Evolutionary conservation across 2,888 invertebrate species (phyloP).

Genomic region (Agrotis ipsilon): DNA sequence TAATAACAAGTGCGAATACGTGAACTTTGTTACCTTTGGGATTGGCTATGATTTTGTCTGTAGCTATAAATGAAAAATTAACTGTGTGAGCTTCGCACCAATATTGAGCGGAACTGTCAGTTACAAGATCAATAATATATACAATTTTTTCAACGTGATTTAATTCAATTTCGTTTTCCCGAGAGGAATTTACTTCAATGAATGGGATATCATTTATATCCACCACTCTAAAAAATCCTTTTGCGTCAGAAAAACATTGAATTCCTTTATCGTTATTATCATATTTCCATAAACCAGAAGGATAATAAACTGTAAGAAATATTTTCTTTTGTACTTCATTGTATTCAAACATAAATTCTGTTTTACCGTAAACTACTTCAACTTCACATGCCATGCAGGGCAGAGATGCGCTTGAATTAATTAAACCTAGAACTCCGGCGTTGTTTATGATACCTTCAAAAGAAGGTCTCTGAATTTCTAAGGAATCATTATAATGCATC

Average conservation of each 20-base stretch:
- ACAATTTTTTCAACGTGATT: conserved; percentile 80
- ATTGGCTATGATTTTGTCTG: conserved; percentile 89
- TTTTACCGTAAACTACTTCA: conserved; percentile 75
- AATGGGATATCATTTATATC: conserved; percentile 81
- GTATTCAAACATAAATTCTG: conserved; percentile 82
- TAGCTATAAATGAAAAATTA: conserved; percentile 86
- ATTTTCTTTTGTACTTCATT: conserved; percentile 76
- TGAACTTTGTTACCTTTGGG: conserved; percentile 80
- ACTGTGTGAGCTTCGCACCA: conserved; percentile 92
- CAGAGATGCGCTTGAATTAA: conserved; percentile 68
- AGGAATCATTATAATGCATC: conserved; percentile 16
- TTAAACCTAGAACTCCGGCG: conserved; percentile 74
- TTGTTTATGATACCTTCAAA: conserved; percentile 79
- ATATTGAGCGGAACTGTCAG: conserved; percentile 91
- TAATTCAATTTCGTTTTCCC: conserved; percentile 31
- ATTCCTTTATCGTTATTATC: conserved; percentile 86
- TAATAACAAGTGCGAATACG: conserved; percentile 82
- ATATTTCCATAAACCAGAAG: conserved; percentile 89
- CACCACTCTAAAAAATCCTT: conserved; percentile 87
- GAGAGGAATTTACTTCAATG: conserved; percentile 60
- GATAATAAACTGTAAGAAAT: conserved; percentile 90
- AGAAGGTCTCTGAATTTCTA: conserved; percentile 21
- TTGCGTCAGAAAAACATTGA: conserved; percentile 92
- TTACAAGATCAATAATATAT: conserved; percentile 88
- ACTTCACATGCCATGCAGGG: conserved; percentile 85